phyloP scores from a whole-genome alignment of 2,888 invertebrate species.

The Macropis europaea region DNA sequence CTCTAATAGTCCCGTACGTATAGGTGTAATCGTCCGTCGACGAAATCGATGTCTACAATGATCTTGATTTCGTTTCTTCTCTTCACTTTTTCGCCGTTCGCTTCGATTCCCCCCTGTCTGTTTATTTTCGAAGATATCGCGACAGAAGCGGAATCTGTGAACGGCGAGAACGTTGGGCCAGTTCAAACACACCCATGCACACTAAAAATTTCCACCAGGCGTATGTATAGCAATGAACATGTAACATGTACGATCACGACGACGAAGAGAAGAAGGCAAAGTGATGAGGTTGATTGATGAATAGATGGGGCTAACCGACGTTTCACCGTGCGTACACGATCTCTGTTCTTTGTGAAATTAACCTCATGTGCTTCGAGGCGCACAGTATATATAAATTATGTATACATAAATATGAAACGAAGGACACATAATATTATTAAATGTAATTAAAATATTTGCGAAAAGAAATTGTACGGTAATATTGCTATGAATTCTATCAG shows the following conservation, averaged over 20 bases:
- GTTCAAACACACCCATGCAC: not conserved
- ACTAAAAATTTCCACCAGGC: not conserved
- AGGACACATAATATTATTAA: slow-evolving; percentile 55
- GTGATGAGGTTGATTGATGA: not conserved
- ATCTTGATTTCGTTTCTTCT: slow-evolving; percentile 11
- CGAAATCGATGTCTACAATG: not conserved
- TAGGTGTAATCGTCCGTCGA: not conserved
- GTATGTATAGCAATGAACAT: not conserved
- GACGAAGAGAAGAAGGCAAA: slow-evolving; percentile 13
- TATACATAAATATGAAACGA: slow-evolving; percentile 38
- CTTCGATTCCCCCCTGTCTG: not conserved
- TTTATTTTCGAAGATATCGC: slow-evolving; percentile 4
- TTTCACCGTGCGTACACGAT: slow-evolving; percentile 70
- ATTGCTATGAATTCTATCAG: slow-evolving; percentile 36
- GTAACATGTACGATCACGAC: not conserved
- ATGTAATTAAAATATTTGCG: slow-evolving; percentile 55
- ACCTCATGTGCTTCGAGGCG: slow-evolving; percentile 67
- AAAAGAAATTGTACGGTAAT: slow-evolving; percentile 44
- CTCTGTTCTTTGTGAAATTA: slow-evolving; percentile 68
- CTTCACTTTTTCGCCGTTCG: not conserved
- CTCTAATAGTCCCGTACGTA: not conserved
- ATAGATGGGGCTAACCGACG: slow-evolving; percentile 45
- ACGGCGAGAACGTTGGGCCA: not conserved
- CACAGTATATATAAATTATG: slow-evolving; percentile 57
- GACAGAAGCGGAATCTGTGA: not conserved